A percentile compares a stretch with the other conserved stretches of the same genome.
Evolutionary conservation across 2,113 vertebrate genomes (phyloP).

Genomic region (Ammodramus savannarum): DNA sequence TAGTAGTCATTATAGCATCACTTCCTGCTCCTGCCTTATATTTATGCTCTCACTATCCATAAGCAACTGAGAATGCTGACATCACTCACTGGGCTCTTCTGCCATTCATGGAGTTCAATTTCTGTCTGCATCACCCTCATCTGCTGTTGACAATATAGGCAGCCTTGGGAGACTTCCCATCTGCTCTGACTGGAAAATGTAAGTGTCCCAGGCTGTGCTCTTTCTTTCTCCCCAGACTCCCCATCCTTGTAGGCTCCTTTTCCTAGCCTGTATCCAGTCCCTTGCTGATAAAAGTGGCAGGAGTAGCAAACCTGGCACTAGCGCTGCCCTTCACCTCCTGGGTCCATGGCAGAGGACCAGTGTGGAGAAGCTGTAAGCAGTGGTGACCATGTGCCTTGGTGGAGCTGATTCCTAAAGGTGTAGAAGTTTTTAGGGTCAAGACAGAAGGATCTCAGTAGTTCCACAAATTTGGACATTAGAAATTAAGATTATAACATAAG

Average conservation of each 20-base stretch:
- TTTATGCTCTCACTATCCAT: background rate
- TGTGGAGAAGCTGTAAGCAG: background rate
- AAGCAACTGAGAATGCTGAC: background rate
- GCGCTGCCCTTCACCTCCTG: background rate
- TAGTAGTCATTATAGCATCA: background rate
- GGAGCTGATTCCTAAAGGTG: background rate
- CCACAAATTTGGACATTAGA: background rate
- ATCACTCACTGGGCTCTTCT: background rate
- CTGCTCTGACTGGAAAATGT: background rate
- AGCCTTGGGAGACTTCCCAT: background rate
- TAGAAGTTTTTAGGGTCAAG: background rate
- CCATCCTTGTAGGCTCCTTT: background rate
- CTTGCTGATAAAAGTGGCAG: background rate
- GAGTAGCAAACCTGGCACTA: background rate
- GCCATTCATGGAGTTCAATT: rapidly evolving
- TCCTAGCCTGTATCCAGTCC: background rate
- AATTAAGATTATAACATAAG: background rate
- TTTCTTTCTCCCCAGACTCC: background rate
- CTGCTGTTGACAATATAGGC: background rate
- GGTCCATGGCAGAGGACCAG: background rate
- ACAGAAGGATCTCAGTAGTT: background rate
- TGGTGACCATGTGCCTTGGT: background rate
- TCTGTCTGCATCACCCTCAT: background rate
- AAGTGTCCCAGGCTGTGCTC: background rate
- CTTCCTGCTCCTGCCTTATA: background rate